These are phyloP conservation scores for Sesia bembeciformis DNA, from an alignment of 2,888 invertebrate genomes.

Conservation along the genomic window DNA sequence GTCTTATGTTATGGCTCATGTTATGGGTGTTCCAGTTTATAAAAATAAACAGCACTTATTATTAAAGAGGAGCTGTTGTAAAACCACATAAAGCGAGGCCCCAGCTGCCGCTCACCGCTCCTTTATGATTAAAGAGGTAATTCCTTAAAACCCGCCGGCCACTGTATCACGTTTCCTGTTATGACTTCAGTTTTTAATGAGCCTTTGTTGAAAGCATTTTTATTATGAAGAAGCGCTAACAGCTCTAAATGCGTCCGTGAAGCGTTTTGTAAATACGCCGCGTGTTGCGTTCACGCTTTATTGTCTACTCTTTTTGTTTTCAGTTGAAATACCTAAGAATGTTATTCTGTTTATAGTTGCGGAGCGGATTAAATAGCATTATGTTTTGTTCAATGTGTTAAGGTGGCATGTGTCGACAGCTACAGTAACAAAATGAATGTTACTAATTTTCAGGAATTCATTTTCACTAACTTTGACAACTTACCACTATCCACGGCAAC, in stretches of 20 bases:
- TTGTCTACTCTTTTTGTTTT: conserved; percentile 15
- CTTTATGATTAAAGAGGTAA: conserved; percentile 49
- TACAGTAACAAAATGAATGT: too few species aligned
- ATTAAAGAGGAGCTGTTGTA: conserved; percentile 60
- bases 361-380: too few species aligned
- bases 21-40: conserved; percentile 56
- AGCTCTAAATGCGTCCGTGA: conserved; percentile 44
- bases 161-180: conserved; percentile 71
- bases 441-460: too few species aligned
- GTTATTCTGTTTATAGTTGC: too few species aligned
- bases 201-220: conserved; percentile 54
- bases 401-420: too few species aligned
- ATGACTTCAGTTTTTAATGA: conserved; percentile 69
- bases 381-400: too few species aligned
- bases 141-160: conserved; percentile 40
- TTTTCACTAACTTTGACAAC: too few species aligned
- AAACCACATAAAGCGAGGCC: conserved; percentile 67
- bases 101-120: conserved; percentile 64
- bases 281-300: conserved; percentile 28
- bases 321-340: too few species aligned
- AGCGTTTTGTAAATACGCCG: conserved; percentile 34
- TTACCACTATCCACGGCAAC: too few species aligned
- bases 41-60: conserved; percentile 63
- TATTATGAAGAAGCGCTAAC: conserved; percentile 55
- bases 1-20: conserved; percentile 33